A percentile compares a stretch with the other conserved stretches of the same genome.
Evolutionary conservation across 2,113 vertebrate genomes (phyloP).

Genomic region (Hippolais icterina): DNA sequence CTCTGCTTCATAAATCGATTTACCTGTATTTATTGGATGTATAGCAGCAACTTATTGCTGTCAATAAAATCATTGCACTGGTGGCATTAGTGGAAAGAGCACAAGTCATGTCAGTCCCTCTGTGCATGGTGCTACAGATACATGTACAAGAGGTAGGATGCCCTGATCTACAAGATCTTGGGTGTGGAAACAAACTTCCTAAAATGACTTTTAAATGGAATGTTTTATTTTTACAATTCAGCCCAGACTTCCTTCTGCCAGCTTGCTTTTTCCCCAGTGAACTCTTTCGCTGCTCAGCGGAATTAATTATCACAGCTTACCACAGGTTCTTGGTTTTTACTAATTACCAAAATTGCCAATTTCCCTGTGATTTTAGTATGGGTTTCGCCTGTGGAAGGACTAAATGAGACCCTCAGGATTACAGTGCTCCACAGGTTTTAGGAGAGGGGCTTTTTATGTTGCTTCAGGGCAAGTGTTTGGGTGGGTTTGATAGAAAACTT

Average conservation of each 20-base stretch:
- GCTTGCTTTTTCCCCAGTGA: not conserved
- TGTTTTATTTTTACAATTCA: not conserved
- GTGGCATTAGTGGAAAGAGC: not conserved
- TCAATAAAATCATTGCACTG: not conserved
- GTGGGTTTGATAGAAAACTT: slow-evolving; percentile 4
- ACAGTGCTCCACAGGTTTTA: not conserved
- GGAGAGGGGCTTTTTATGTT: not conserved
- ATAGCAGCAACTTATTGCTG: not conserved
- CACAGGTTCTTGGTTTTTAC: slow-evolving; percentile 2
- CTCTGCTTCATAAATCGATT: not conserved
- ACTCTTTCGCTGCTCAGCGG: not conserved
- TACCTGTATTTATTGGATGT: not conserved
- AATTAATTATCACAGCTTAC: not conserved
- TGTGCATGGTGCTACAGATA: not conserved
- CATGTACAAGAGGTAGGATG: not conserved
- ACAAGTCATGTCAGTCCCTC: not conserved
- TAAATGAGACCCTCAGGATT: not conserved
- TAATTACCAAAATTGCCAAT: not conserved
- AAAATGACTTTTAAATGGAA: not conserved
- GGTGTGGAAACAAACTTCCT: not conserved
- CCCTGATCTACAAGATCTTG: not conserved
- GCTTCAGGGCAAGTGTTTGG: not conserved
- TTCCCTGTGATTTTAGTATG: not conserved
- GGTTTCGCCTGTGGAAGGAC: not conserved
- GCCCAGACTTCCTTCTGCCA: not conserved